Percentiles rank a stretch among this genome's conserved stretches.
These are phyloP conservation scores for Mimumesa dahlbomi DNA, from an alignment of 2,888 invertebrate species.

Conservation along the genomic window DNA sequence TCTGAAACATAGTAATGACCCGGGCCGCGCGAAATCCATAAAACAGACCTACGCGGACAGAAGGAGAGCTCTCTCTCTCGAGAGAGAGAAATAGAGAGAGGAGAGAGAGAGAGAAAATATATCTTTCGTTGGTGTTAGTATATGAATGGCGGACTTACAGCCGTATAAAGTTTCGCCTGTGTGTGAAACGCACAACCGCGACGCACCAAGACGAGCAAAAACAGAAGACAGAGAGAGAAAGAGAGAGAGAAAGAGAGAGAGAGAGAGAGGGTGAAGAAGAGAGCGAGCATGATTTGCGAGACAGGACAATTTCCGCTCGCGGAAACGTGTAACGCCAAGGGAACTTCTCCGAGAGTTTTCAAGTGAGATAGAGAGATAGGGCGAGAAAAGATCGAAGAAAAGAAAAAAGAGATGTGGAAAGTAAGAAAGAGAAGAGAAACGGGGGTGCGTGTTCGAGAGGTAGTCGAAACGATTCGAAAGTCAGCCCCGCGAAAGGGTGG, in stretches of 20 bases:
- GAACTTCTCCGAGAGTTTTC: slow-evolving; percentile 54
- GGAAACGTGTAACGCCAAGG: slow-evolving; percentile 64
- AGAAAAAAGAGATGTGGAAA: not conserved
- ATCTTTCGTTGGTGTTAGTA: slow-evolving; percentile 3
- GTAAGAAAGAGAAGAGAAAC: slow-evolving; percentile 11
- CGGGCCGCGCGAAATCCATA: slow-evolving; percentile 22
- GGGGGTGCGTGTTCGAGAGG: slow-evolving; percentile 11
- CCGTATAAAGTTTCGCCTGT: not conserved
- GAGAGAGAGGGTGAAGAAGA: slow-evolving; percentile 8
- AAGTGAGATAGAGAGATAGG: slow-evolving; percentile 36
- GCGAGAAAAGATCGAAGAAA: slow-evolving; percentile 22
- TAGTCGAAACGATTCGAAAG: slow-evolving; percentile 3
- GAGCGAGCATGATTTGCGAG: slow-evolving; percentile 66
- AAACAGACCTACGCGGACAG: slow-evolving; percentile 4
- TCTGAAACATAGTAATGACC: slow-evolving; percentile 17
- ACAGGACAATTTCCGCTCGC: slow-evolving; percentile 69
- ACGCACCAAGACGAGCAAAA: too few relatives aligned
- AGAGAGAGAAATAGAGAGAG: not conserved
- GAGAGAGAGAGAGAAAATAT: not conserved
- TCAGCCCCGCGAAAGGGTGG: slow-evolving; percentile 16
- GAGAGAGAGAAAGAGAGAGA: slow-evolving; percentile 1
- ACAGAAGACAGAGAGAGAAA: not conserved
- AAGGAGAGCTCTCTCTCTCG: too few relatives aligned
- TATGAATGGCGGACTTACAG: slow-evolving; percentile 19
- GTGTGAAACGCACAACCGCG: slow-evolving; percentile 14